A percentile compares a stretch with the other conserved stretches of the same genome.
These are phyloP conservation scores for Halocaridina rubra DNA, from an alignment of 2,888 invertebrate species.

Conservation along the genomic window DNA sequence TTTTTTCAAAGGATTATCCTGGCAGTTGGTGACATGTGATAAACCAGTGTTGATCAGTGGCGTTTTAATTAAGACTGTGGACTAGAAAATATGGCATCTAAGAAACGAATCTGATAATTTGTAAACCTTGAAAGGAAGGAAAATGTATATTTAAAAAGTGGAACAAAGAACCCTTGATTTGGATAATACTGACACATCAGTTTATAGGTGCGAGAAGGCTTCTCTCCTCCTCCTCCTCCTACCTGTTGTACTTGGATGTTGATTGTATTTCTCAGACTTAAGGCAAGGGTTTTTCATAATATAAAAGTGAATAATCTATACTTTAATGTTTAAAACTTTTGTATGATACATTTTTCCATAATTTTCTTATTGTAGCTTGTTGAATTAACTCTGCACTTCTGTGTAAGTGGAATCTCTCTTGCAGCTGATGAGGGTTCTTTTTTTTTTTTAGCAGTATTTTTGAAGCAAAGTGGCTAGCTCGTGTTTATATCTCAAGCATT, in stretches of 20 bases:
- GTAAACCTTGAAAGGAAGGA: neutral
- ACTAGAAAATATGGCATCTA: too few relatives aligned
- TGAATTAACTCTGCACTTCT: slow-evolving; percentile 56
- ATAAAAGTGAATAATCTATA: slow-evolving; percentile 38
- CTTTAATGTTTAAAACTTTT: slow-evolving; percentile 49
- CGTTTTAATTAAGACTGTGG: slow-evolving; percentile 27
- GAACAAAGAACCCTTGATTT: slow-evolving; percentile 43
- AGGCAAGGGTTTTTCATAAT: slow-evolving; percentile 35
- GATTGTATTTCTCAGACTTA: slow-evolving; percentile 26
- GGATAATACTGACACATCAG: slow-evolving; percentile 20
- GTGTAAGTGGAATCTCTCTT: slow-evolving; percentile 51
- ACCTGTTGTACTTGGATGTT: slow-evolving; percentile 35
- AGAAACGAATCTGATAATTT: neutral
- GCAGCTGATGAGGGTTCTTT: slow-evolving; percentile 38
- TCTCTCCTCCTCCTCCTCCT: too few relatives aligned
- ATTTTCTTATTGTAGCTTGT: slow-evolving; percentile 46
- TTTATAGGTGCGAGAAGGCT: slow-evolving; percentile 39
- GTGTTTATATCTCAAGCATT: slow-evolving; percentile 49
- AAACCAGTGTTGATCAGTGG: slow-evolving; percentile 54
- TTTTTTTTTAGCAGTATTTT: neutral
- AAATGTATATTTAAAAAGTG: slow-evolving; percentile 25
- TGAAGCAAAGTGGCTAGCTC: slow-evolving; percentile 55
- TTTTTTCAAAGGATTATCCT: slow-evolving; percentile 47
- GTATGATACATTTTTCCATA: slow-evolving; percentile 55
- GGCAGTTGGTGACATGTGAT: slow-evolving; percentile 56